These are phyloP conservation scores for Campylomormyrus tamandua DNA, from an alignment of 2,113 vertebrate genomes.

Conservation along the genomic window DNA sequence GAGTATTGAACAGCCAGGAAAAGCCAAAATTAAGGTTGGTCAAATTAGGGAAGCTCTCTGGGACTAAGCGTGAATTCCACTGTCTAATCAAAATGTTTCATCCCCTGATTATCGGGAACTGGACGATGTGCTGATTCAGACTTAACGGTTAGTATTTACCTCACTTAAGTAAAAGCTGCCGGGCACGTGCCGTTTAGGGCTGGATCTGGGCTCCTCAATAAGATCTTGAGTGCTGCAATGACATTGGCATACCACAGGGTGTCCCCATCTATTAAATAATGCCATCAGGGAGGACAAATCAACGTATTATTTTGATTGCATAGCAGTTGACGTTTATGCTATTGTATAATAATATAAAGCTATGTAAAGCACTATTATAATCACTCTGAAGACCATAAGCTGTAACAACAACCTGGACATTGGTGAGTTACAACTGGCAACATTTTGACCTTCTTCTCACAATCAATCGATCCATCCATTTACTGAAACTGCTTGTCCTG, in stretches of 20 bases:
- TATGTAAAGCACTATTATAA: background rate
- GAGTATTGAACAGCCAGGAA: background rate
- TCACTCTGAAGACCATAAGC: background rate
- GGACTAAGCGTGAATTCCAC: background rate
- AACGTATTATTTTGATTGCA: background rate
- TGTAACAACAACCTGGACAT: background rate
- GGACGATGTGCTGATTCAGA: background rate
- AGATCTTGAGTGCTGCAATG: slow-evolving; percentile 20
- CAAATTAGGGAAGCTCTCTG: background rate
- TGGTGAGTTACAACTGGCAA: background rate
- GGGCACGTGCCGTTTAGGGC: background rate
- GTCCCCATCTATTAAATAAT: slow-evolving; percentile 50
- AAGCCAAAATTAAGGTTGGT: background rate
- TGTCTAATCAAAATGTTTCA: background rate
- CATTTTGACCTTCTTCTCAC: background rate
- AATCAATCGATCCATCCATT: background rate
- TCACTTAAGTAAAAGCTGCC: background rate
- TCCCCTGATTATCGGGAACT: background rate
- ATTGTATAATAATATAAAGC: background rate
- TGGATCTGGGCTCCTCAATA: background rate
- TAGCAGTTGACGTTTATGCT: background rate
- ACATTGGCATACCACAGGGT: slow-evolving; percentile 39
- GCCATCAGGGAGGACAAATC: background rate
- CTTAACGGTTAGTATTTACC: background rate
- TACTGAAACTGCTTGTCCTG: too few species aligned